These are phyloP conservation scores for Notocelia uddmanniana DNA, from an alignment of 2,888 invertebrate species.

Conservation along the genomic window DNA sequence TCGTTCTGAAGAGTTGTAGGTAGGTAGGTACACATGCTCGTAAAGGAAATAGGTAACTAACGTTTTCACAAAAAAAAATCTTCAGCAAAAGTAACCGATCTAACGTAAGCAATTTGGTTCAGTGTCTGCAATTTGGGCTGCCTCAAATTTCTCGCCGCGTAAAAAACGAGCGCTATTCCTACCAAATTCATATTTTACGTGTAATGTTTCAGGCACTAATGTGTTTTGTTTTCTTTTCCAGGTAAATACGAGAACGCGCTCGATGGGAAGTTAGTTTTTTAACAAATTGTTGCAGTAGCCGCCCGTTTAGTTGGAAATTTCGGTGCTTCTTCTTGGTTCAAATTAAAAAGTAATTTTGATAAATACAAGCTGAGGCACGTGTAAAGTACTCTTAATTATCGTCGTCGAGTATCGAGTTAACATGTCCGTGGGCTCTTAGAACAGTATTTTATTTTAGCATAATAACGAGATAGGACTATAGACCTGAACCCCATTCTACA, in stretches of 20 bases:
- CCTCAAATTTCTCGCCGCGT: conserved; percentile 32
- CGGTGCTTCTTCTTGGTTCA: background rate
- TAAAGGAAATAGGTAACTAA: background rate
- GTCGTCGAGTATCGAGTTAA: too few species aligned
- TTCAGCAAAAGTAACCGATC: conserved; percentile 12
- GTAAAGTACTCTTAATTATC: too few species aligned
- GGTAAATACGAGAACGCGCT: conserved; percentile 37
- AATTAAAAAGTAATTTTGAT: background rate
- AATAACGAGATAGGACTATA: too few species aligned
- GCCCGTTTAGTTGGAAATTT: background rate
- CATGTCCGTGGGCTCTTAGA: too few species aligned
- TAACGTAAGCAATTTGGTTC: conserved; percentile 33
- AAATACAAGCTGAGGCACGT: too few species aligned
- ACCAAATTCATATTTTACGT: conserved; percentile 44
- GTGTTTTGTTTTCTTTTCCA: conserved; percentile 42
- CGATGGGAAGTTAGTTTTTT: conserved; percentile 25
- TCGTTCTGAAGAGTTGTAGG: background rate
- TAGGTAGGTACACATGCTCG: too few species aligned
- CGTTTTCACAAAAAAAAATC: background rate
- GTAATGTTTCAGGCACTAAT: conserved; percentile 44
- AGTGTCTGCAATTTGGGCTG: conserved; percentile 41
- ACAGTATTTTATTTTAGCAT: too few species aligned
- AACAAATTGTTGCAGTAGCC: conserved; percentile 8
- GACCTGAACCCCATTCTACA: too few species aligned
- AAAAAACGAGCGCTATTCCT: conserved; percentile 37